phyloP scores from a whole-genome alignment of 1,140 invertebrate genomes.

The Drosophila biarmipes region DNA sequence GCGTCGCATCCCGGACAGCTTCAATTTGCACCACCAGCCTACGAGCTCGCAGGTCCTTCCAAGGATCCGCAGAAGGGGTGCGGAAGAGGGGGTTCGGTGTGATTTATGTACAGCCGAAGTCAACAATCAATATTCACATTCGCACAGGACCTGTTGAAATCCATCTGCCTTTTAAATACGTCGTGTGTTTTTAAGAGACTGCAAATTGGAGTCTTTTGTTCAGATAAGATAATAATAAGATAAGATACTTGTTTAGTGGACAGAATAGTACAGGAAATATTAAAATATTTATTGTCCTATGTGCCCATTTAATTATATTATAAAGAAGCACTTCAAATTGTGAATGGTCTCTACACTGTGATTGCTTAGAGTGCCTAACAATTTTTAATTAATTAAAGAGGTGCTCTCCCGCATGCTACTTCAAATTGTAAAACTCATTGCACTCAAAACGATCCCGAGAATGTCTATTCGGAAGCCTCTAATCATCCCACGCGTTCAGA shows the following conservation, averaged over 20 bases:
- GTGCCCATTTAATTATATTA: no score
- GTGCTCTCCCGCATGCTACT: not conserved
- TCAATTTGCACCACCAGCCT: slow-evolving; percentile 46
- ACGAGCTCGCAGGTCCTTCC: slow-evolving; percentile 10
- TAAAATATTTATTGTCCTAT: no score
- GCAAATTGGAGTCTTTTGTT: no score
- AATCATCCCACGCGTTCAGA: not conserved
- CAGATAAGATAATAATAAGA: no score
- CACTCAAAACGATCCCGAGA: no score
- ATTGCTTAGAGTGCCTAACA: no score
- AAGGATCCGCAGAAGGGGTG: not conserved
- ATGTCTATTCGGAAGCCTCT: not conserved
- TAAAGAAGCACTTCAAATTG: no score
- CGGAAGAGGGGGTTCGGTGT: not conserved
- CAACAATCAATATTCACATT: slow-evolving; percentile 40
- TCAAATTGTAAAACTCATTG: not conserved
- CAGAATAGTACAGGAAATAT: no score
- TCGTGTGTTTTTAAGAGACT: not conserved
- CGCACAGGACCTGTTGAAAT: slow-evolving; percentile 22
- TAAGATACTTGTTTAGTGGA: no score
- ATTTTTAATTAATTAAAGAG: no score
- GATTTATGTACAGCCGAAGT: slow-evolving; percentile 26
- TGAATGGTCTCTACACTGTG: no score
- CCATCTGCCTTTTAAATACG: not conserved
- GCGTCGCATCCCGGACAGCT: slow-evolving; percentile 22